Evolutionary conservation across 1,140 invertebrate genomes (phyloP).

Genomic region (Aphelenchoides fujianensis): DNA sequence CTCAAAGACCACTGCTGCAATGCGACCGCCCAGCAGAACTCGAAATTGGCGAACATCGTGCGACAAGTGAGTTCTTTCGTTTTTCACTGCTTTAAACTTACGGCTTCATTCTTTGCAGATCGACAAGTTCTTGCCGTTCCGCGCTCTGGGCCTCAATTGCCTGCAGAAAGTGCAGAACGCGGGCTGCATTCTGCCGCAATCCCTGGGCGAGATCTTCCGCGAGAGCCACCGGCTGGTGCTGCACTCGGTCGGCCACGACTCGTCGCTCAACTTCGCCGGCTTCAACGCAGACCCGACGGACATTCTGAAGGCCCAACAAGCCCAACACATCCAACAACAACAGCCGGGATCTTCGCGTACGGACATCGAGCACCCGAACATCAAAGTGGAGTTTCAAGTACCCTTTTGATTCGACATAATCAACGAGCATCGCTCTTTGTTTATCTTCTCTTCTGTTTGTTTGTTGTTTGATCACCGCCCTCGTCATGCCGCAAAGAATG

Average conservation of each 20-base stretch:
- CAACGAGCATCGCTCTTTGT: background rate
- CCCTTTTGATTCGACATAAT: constrained; percentile 13
- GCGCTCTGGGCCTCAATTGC: background rate
- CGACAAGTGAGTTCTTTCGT: constrained; percentile 55
- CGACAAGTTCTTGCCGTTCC: constrained; percentile 19
- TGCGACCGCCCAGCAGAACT: constrained; percentile 31
- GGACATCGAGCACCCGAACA: background rate
- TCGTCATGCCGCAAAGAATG: no score
- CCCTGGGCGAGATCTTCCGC: background rate
- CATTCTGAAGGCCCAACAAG: background rate
- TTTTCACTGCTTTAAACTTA: no score
- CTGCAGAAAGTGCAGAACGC: background rate
- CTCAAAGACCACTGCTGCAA: constrained; percentile 61
- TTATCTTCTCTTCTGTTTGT: background rate
- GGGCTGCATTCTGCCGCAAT: background rate
- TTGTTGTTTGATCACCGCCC: background rate
- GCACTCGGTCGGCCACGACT: no score
- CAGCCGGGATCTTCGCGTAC: background rate
- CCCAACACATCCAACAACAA: background rate
- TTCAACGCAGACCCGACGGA: constrained; percentile 5
- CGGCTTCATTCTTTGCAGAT: background rate
- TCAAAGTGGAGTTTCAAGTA: constrained; percentile 16
- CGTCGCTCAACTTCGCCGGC: background rate
- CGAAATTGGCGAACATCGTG: constrained; percentile 56
- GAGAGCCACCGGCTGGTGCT: background rate